These are phyloP conservation scores for Mythimna lalbum DNA, from an alignment of 2,888 invertebrate species.

Conservation along the genomic window DNA sequence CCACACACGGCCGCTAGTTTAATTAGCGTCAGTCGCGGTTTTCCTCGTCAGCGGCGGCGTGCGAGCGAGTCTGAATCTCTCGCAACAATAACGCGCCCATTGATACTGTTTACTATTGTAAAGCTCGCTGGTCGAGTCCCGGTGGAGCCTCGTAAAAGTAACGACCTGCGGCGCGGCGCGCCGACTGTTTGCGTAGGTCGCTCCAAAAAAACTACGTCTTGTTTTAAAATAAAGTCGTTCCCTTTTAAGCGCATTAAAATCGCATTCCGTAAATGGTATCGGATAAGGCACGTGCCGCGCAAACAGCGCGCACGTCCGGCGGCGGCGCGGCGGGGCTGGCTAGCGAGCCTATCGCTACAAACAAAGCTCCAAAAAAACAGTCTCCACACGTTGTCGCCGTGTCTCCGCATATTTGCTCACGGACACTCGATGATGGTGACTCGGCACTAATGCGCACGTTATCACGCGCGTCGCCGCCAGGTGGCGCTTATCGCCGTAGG, in stretches of 20 bases:
- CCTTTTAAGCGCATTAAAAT: constrained; percentile 85
- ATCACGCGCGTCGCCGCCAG: constrained; percentile 53
- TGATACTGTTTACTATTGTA: constrained; percentile 55
- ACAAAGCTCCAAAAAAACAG: constrained; percentile 63
- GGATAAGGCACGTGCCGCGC: constrained; percentile 86
- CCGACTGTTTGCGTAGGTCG: constrained; percentile 65
- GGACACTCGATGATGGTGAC: constrained; percentile 49
- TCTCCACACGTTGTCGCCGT: constrained; percentile 40
- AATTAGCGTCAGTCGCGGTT: constrained; percentile 56
- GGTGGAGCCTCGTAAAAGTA: constrained; percentile 28
- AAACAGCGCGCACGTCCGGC: constrained; percentile 69
- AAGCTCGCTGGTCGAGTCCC: constrained; percentile 17
- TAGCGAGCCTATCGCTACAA: constrained; percentile 49
- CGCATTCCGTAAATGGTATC: constrained; percentile 86
- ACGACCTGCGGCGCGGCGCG: constrained; percentile 31
- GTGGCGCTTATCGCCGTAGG: constrained; percentile 56
- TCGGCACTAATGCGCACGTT: constrained; percentile 50
- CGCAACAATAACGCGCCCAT: constrained; percentile 37
- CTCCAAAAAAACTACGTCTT: constrained; percentile 75
- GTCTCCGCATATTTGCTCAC: constrained; percentile 64
- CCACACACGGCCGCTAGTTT: constrained; percentile 12
- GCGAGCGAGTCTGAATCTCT: constrained; percentile 11
- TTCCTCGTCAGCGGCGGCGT: constrained; percentile 49
- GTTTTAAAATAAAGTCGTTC: constrained; percentile 80
- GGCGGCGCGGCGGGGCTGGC: constrained; percentile 15